These are phyloP conservation scores for Chrysomela aeneicollis DNA, from an alignment of 2,888 invertebrate species.

Conservation along the genomic window DNA sequence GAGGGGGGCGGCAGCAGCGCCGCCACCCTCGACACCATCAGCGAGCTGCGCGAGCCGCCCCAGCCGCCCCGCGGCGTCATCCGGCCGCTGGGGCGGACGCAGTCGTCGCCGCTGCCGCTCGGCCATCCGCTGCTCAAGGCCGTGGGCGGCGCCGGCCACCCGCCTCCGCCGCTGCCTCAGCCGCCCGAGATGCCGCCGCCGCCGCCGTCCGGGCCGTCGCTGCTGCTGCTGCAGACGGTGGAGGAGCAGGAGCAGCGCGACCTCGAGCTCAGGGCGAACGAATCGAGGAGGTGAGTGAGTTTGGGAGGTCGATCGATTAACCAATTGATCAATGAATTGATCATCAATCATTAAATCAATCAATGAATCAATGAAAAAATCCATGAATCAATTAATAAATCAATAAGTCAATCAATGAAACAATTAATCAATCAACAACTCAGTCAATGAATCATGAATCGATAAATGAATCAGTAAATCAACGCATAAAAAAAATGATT, in stretches of 20 bases:
- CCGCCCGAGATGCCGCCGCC: constrained; percentile 81
- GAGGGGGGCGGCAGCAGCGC: constrained; percentile 40
- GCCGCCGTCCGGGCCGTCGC: constrained; percentile 64
- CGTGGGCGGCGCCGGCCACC: constrained; percentile 59
- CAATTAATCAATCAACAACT: too few species aligned
- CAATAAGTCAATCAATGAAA: too few species aligned
- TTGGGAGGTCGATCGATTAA: too few species aligned
- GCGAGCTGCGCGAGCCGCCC: constrained; percentile 55
- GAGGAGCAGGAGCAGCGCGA: constrained; percentile 60
- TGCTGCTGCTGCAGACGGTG: constrained; percentile 64
- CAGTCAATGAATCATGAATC: too few species aligned
- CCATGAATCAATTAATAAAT: too few species aligned
- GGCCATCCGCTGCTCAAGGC: constrained; percentile 81
- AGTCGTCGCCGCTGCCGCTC: constrained; percentile 90
- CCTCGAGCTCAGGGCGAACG: constrained; percentile 60
- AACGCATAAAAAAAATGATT: too few species aligned
- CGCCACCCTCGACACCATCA: constrained; percentile 61
- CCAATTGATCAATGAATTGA: too few species aligned
- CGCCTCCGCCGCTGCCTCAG: constrained; percentile 89
- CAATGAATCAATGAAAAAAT: too few species aligned
- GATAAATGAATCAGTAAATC: too few species aligned
- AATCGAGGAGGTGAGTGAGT: constrained; percentile 59
- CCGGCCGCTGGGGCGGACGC: constrained; percentile 88
- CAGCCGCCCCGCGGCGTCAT: constrained; percentile 54
- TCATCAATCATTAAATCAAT: too few species aligned